Base-by-base conservation (phyloP, 2,888 invertebrate species). In the Julus scandinavius region DNA sequence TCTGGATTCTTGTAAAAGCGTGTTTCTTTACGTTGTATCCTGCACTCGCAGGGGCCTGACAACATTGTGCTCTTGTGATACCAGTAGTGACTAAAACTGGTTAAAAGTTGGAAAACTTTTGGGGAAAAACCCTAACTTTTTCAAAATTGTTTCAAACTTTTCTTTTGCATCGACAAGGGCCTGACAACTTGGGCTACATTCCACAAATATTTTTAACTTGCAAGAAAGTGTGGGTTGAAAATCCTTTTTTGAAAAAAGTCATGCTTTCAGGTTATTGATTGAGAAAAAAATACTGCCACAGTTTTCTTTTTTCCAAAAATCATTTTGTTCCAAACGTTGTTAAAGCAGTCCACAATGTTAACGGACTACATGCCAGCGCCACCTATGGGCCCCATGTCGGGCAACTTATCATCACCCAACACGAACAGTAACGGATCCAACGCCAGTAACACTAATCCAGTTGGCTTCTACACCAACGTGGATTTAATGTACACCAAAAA, bases 361-460 rank as follows among this genome's bases (percentile, higher is more conserved):
- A 49, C 85, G n/a, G 49, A 85, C 85, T 85, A 41, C 49, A 85
- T 85, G 85, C 41, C 85, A 41, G 49, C 49, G 7, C 85, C 85
- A 1, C 49, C 85, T n/a, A 11, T 72, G 29, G 72, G 72, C 20
- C 72, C 72, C n/a, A 15, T 63, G n/a, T 63, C 63, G 63, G 63
- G 63, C n/a, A 63, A n/a, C 72, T 29, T 72, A 29, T 72, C 72
- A 9, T 72, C 72, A 7, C 72, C 72, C 29, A 72, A 72, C 29
- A 72, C 72, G 72, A 72, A 72, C 72, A 72, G 72, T 20, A 29
- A 72, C 72, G 72, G 72, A 29, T 72, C 72, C 29, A 72, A 72
- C 72, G 72, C 72, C 72, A 72, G 72, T n/a, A 72, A 9, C 11
- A 29, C 29, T 1, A 72, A 72, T 72, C 72, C 72, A 20, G 72